phyloP scores from a whole-genome alignment of 2,113 vertebrate species.

The Haemorhous mexicanus region DNA sequence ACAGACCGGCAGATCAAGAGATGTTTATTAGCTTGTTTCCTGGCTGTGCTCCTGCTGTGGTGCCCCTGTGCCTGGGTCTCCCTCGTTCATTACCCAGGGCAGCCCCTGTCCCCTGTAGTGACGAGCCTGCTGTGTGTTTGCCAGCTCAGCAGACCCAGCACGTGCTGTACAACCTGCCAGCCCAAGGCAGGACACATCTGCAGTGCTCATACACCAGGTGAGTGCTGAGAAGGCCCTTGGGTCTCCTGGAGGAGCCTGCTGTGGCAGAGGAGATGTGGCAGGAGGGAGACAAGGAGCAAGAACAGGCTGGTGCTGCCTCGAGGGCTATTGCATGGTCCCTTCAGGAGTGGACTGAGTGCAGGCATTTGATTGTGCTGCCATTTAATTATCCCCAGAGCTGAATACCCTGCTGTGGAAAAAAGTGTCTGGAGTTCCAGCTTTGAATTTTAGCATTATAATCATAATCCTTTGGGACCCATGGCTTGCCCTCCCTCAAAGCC shows the following conservation, averaged over 20 bases:
- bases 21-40: neutral
- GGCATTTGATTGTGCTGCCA: neutral
- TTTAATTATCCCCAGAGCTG: neutral
- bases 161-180: neutral
- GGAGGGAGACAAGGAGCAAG: neutral
- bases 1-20: neutral
- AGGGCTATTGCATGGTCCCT: accelerated
- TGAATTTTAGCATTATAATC: neutral
- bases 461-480: neutral
- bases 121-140: accelerated
- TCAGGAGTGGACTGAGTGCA: neutral
- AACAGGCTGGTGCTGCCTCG: neutral
- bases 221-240: neutral
- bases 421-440: neutral
- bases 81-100: neutral
- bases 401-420: neutral
- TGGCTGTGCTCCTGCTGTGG: neutral
- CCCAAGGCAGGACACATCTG: neutral
- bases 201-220: neutral
- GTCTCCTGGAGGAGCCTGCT: neutral
- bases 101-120: accelerated
- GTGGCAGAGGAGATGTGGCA: neutral
- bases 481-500: neutral
- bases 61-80: neutral
- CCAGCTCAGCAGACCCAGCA: neutral